Conservation (phyloP, 2,113 vertebrate genomes). For the Anthoscopus minutus region DNA sequence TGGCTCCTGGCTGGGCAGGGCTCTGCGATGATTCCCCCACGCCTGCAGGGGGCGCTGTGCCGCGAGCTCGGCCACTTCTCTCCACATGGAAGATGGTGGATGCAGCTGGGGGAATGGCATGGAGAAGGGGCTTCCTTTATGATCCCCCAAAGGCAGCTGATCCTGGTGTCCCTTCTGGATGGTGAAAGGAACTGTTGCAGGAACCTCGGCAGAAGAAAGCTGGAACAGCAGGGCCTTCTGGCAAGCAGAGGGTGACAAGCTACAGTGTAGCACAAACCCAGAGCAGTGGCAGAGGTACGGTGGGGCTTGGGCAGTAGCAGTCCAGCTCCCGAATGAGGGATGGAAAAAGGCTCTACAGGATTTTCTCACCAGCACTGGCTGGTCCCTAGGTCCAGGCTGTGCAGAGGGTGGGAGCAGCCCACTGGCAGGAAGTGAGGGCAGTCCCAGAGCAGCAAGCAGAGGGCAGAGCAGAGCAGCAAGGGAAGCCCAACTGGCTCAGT, state of each 20-base stretch:
- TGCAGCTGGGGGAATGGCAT: fast-evolving
- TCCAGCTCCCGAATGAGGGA: not conserved
- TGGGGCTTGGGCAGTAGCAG: too few relatives aligned
- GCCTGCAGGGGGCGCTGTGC: not conserved
- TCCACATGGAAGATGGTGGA: not conserved
- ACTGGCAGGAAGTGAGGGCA: fast-evolving
- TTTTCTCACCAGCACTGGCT: not conserved
- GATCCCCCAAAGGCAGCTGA: fast-evolving
- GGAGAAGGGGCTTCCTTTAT: not conserved
- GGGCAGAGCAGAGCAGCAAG: not conserved
- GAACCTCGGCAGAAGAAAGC: not conserved
- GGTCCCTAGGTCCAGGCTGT: not conserved
- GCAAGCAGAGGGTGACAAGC: not conserved
- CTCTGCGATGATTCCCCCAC: not conserved
- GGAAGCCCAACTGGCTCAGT: not conserved
- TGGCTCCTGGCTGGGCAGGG: not conserved
- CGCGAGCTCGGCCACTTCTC: fast-evolving
- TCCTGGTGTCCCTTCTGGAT: too few relatives aligned
- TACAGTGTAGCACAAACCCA: fast-evolving
- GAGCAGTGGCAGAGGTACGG: fast-evolving
- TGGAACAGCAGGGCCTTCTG: not conserved
- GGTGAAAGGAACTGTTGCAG: not conserved
- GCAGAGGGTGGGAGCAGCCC: not conserved
- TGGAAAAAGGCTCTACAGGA: not conserved
- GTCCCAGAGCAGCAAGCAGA: not conserved